phyloP scores from a whole-genome alignment of 2,797 vertebrate species.

The Hozukius guyotensis region DNA sequence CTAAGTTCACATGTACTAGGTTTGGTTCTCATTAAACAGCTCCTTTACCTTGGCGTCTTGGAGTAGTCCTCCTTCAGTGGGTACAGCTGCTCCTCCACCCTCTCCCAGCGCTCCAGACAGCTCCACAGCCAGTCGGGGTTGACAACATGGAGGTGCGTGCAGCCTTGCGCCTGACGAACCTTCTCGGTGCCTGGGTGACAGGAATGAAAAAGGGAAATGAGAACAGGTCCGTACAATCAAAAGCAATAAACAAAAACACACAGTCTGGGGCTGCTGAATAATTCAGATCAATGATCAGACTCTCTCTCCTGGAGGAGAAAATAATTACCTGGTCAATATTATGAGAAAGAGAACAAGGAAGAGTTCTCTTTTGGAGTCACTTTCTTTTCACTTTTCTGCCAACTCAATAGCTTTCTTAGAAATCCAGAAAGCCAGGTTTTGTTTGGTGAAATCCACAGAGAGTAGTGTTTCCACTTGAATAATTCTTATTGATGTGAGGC shows the following conservation, averaged over 20 bases:
- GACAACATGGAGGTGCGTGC: slow-evolving; percentile 91
- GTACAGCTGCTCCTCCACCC: slow-evolving; percentile 94
- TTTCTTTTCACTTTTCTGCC: slow-evolving; percentile 7
- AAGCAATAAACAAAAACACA: not conserved
- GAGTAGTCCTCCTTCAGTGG: slow-evolving; percentile 91
- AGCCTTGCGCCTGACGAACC: slow-evolving; percentile 93
- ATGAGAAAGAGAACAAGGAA: not conserved
- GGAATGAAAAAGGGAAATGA: not conserved
- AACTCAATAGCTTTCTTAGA: slow-evolving; percentile 4
- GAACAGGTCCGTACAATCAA: not conserved
- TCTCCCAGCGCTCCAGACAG: slow-evolving; percentile 97
- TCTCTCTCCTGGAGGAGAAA: not conserved
- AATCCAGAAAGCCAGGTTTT: not conserved
- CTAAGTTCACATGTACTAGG: not conserved
- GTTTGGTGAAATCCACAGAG: slow-evolving; percentile 14
- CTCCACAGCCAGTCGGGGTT: slow-evolving; percentile 98
- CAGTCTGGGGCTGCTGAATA: not conserved
- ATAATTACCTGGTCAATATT: slow-evolving; percentile 36
- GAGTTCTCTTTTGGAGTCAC: slow-evolving; percentile 11
- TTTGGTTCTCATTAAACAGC: not conserved
- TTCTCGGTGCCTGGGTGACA: slow-evolving; percentile 92
- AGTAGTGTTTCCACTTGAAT: slow-evolving; percentile 17
- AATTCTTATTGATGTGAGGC: slow-evolving; percentile 39
- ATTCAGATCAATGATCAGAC: slow-evolving; percentile 18
- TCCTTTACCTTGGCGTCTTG: slow-evolving; percentile 85